Conservation (phyloP, 2,888 invertebrate genomes). For the Leucoma salicis region DNA sequence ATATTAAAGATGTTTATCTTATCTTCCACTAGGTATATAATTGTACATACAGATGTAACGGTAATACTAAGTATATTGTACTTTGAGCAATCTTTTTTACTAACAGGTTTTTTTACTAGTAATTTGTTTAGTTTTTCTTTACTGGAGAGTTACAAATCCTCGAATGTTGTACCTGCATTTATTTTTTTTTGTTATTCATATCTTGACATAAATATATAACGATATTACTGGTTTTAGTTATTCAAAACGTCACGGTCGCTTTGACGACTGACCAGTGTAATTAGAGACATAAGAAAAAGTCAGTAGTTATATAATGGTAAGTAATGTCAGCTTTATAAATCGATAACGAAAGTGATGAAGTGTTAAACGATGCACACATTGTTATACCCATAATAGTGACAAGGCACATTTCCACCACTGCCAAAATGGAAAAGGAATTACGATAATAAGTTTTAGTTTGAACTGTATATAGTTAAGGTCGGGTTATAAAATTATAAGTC, state of each 20-base stretch:
- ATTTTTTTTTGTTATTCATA: conserved; percentile 72
- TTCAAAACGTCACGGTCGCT: conserved; percentile 64
- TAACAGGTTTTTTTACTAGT: conserved; percentile 70
- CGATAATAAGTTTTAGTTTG: conserved; percentile 48
- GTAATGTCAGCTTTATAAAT: conserved; percentile 78
- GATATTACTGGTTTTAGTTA: conserved; percentile 69
- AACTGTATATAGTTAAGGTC: conserved; percentile 76
- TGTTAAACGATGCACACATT: conserved; percentile 54
- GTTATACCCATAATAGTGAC: conserved; percentile 53
- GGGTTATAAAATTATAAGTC: conserved; percentile 67
- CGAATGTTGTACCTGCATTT: conserved; percentile 84
- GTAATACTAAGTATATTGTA: conserved; percentile 64
- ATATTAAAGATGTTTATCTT: conserved; percentile 81
- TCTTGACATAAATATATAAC: conserved; percentile 78
- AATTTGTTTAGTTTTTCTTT: conserved; percentile 76
- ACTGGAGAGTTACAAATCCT: conserved; percentile 79
- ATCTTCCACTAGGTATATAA: conserved; percentile 78
- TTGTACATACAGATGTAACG: conserved; percentile 60
- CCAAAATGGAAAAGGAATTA: conserved; percentile 66
- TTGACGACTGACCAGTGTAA: conserved; percentile 60
- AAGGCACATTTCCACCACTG: conserved; percentile 83
- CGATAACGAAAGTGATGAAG: conserved; percentile 57
- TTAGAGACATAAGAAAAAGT: conserved; percentile 74
- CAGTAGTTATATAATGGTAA: conserved; percentile 75
- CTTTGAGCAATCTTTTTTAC: conserved; percentile 64